Base-by-base conservation (phyloP, 2,888 invertebrate species). In the Pheosia tremula region DNA sequence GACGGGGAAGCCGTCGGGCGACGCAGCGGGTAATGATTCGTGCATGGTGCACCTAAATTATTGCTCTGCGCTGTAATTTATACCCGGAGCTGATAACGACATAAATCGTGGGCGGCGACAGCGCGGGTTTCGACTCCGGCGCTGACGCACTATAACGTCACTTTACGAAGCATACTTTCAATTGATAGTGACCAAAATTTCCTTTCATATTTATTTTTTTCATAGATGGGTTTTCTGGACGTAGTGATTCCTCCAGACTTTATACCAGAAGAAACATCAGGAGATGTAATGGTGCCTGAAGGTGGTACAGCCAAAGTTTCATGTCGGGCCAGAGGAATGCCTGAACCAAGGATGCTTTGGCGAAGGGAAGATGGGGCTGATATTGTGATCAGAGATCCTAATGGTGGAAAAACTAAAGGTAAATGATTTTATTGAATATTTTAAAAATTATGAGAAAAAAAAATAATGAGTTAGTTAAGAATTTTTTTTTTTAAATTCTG, bases 241-340 rank as follows among this genome's bases (percentile, higher is more conserved):
- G 97, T 98, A 59, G 97, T 97, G 39, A 96, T 98, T 71, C 98
- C 98, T 45, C 98, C 98, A n/a, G 97, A 98, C 87, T 98, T 98
- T 80, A 95, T 98, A 67, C 85, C 96, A 24, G 97, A 97, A 81
- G 97, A 97, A 82, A 98, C 97, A 39, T 97, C 97, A n/a, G 96
- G 98, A 0, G 98, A 98, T 85, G 95, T 98, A 11, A 97, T 97
- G 95, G 97, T 98, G 43, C 96, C 96, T 39, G 98, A 98, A 94
- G 98, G 98, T 60, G 97, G 97, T 49, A 95, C 95, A 0, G 96
- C 95, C 10, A 95, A 94, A 73, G 88, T 96, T 62, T 94, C 95
- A 52, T 96, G 96, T 82, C 91, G 95, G 63, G 98, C 98, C 3
- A 95, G 95, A 62, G 98, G 98, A 10, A 96, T 96, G 83, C 98